A percentile compares a stretch with the other conserved stretches of the same genome.
Evolutionary conservation across 2,888 invertebrate genomes (phyloP).

Genomic region (Leucoma salicis): DNA sequence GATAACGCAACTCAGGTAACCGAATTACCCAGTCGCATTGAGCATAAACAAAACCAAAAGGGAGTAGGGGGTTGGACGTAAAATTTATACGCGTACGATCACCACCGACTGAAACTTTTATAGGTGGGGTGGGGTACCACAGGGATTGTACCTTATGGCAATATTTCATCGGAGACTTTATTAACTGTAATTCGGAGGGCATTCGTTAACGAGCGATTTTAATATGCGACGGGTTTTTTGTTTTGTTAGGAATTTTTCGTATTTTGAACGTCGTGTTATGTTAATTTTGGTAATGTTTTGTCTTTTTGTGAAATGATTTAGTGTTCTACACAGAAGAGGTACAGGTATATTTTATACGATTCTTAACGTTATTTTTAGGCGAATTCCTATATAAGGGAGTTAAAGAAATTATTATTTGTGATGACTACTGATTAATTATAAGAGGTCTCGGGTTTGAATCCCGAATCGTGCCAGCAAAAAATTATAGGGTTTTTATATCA

Average conservation of each 20-base stretch:
- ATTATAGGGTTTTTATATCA: no score
- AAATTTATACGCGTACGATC: conserved; percentile 63
- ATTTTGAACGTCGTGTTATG: conserved; percentile 26
- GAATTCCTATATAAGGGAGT: no score
- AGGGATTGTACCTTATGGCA: conserved; percentile 59
- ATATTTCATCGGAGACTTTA: conserved; percentile 72
- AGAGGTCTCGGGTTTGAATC: no score
- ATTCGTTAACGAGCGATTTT: conserved; percentile 58
- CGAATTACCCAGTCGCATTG: conserved; percentile 49
- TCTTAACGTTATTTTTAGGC: no score
- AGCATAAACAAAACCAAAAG: conserved; percentile 54
- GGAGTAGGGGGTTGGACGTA: conserved; percentile 39
- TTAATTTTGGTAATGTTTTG: conserved; percentile 19
- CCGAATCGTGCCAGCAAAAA: no score
- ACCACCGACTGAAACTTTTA: conserved; percentile 65
- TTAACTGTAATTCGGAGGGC: conserved; percentile 62
- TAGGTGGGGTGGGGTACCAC: conserved; percentile 47
- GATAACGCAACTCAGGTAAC: conserved; percentile 53
- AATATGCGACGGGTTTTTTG: conserved; percentile 37
- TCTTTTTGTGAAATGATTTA: conserved; percentile 18
- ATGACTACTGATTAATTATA: no score
- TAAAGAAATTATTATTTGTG: no score
- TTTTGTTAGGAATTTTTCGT: conserved; percentile 25
- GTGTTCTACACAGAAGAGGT: conserved; percentile 2
- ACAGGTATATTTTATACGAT: no score